Evolutionary conservation across 1,140 invertebrate genomes (phyloP), one percentile per base, ranked within the genome.

Genomic region (Pomacea maculata): DNA sequence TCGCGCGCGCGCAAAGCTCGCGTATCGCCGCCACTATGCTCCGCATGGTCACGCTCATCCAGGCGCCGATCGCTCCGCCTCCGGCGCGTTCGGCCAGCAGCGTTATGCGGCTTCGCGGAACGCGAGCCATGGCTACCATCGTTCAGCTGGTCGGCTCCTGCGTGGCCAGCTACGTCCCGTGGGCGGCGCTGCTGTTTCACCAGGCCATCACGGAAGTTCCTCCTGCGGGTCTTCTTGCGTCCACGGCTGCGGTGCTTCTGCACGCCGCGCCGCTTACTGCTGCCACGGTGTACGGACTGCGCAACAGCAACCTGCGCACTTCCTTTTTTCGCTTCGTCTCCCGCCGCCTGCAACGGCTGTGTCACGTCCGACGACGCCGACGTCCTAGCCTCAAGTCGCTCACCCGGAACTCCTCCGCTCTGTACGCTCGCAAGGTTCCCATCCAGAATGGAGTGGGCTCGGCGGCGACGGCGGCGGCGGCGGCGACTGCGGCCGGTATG

Each of bases 21-120:
- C 78, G 86, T 67, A 88, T 88, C 61, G 87, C 87, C 55, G 87
- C 87, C 34, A 88, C 85, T 15, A 88, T 88, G 87, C 82, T 88
- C 8, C 75, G 86, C 75, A 88, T 88, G 87, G 86, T 87, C 7
- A 87, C 86, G 70, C 83, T 88, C 12, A 87, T 88, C 19, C 87
- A 88, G 72, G 87, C 86, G 7, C 87, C 87, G 12, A 86, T 88
- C 11, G 85, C 85, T 17, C 82, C 82, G 54, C 72, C 87, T 45
- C 83, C 83, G 17, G 73, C 80, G 9, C 78, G 81, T 17, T 83
- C 82, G 15, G 80, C 82, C 55, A 67, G 75, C 63, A n/a, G 67
- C 54, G 77, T 78, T 15, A 67, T 85, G 9, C 84, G 84, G 15
- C 84, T 88, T 15, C 83, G 87, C 61, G 87, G 87, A 12, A 88